phyloP scores from a whole-genome alignment of 2,888 invertebrate species.

The Oxyscelio sp. region DNA sequence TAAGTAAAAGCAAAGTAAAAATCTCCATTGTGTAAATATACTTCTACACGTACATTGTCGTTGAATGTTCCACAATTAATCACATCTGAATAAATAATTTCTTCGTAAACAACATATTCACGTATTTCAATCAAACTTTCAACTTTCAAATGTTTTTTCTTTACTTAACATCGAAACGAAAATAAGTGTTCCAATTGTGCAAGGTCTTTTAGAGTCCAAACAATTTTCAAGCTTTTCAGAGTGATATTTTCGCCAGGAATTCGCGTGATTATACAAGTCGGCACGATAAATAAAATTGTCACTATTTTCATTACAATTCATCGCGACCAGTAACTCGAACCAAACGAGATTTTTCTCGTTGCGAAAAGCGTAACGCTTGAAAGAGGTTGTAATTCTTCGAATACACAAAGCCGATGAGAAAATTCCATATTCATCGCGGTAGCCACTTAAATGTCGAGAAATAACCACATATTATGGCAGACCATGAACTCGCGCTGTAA shows the following conservation, averaged over 20 bases:
- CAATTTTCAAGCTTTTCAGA: no score
- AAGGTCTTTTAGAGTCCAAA: no score
- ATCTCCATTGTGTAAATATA: no score
- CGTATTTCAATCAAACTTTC: no score
- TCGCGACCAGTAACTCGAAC: background rate
- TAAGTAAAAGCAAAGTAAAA: no score
- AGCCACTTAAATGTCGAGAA: conserved; percentile 39
- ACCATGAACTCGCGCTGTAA: conserved; percentile 49
- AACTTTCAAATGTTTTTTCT: no score
- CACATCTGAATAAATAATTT: background rate
- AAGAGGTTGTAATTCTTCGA: conserved; percentile 36
- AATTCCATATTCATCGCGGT: conserved; percentile 48
- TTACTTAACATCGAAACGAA: no score
- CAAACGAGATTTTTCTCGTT: conserved; percentile 23
- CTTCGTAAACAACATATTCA: background rate
- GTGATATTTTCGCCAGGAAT: no score
- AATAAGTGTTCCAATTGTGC: no score
- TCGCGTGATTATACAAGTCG: background rate
- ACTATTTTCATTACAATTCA: conserved; percentile 16
- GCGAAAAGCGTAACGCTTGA: conserved; percentile 18
- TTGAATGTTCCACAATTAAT: no score
- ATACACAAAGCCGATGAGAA: conserved; percentile 22
- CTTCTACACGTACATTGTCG: no score
- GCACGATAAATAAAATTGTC: background rate
- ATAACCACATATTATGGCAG: conserved; percentile 35